phyloP scores from a whole-genome alignment of 1,140 invertebrate species.

The Bombus waltoni region DNA sequence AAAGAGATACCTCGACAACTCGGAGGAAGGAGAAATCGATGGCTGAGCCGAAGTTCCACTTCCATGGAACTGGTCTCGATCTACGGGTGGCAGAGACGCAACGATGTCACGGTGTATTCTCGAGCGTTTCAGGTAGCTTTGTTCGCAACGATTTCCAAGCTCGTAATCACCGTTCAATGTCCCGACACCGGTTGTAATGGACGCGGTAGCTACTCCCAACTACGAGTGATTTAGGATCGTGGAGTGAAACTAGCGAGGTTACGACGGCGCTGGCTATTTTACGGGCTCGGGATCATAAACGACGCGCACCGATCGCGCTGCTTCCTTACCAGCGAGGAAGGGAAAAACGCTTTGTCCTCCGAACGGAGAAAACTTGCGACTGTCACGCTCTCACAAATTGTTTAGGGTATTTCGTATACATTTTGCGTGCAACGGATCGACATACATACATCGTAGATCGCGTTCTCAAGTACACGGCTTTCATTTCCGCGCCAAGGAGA shows the following conservation, averaged over 20 bases:
- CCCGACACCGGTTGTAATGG: slow-evolving; percentile 11
- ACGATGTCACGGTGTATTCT: not conserved
- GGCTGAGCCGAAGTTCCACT: not conserved
- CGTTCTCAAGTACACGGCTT: too few species aligned
- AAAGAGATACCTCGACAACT: not conserved
- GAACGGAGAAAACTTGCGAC: not conserved
- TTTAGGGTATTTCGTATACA: not conserved
- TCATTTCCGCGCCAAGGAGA: too few species aligned
- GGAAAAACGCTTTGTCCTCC: not conserved
- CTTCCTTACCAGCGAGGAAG: slow-evolving; percentile 33
- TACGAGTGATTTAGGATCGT: slow-evolving; percentile 55
- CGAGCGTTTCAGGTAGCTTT: slow-evolving; percentile 34
- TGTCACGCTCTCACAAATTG: not conserved
- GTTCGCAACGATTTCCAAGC: slow-evolving; percentile 47
- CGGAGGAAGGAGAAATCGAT: not conserved
- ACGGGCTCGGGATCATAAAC: slow-evolving; percentile 43
- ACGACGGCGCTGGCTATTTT: slow-evolving; percentile 51
- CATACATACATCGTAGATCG: too few species aligned
- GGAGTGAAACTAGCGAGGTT: slow-evolving; percentile 45
- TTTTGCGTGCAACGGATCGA: too few species aligned
- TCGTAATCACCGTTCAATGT: slow-evolving; percentile 37
- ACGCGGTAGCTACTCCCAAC: slow-evolving; percentile 21
- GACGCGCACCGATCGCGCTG: slow-evolving; percentile 8
- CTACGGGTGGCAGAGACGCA: not conserved
- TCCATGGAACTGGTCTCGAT: not conserved